A percentile compares a stretch with the other conserved stretches of the same genome.
phyloP scores from a whole-genome alignment of 2,888 invertebrate species.

The Drosophila anomelani region DNA sequence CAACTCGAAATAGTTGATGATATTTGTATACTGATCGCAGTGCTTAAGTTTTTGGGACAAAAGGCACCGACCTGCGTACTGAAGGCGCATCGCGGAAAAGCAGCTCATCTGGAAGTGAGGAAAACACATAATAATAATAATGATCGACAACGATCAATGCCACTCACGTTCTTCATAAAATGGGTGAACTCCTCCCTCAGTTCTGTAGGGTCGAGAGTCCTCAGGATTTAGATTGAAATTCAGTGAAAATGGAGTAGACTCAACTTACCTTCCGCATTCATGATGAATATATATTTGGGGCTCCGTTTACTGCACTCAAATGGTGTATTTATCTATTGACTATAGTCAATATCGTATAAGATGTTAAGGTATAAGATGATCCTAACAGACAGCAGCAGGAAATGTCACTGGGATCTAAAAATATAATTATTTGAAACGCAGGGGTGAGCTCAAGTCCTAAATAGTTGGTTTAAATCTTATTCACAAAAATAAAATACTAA shows the following conservation, averaged over 20 bases:
- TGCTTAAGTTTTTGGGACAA: not conserved
- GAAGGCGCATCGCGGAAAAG: conserved; percentile 29
- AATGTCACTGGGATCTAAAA: not conserved
- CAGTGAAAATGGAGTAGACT: too few relatives aligned
- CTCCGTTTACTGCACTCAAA: not conserved
- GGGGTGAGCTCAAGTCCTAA: too few relatives aligned
- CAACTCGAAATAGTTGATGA: conserved; percentile 42
- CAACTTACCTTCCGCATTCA: not conserved
- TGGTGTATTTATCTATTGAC: not conserved
- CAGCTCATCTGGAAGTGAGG: conserved; percentile 46
- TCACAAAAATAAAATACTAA: too few relatives aligned
- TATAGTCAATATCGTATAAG: not conserved
- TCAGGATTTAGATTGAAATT: not conserved
- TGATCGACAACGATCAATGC: too few relatives aligned
- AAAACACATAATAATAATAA: too few relatives aligned
- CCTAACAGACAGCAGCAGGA: not conserved
- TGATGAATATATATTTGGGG: not conserved
- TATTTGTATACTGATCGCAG: conserved; percentile 23
- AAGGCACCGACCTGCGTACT: conserved; percentile 33
- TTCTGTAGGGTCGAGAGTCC: not conserved
- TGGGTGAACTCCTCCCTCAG: not conserved
- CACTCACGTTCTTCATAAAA: conserved; percentile 13
- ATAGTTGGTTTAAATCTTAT: too few relatives aligned
- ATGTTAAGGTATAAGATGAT: not conserved
- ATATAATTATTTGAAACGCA: too few relatives aligned